Percentiles rank a stretch among this genome's conserved stretches.
Evolutionary conservation across 2,888 invertebrate species (phyloP).

Genomic region (Pheosia gnoma): DNA sequence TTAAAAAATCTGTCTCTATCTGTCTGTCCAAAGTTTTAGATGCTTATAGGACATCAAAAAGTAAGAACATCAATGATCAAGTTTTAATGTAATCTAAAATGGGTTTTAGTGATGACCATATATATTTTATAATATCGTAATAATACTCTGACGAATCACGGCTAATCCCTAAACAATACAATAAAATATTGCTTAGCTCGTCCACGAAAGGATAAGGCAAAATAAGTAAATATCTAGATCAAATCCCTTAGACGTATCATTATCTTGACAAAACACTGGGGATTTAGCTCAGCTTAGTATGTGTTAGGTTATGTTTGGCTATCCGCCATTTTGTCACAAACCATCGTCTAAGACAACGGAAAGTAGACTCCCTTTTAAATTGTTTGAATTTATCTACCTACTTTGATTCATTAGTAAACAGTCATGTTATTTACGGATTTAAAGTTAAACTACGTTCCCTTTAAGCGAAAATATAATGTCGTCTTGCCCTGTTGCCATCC

Average conservation of each 20-base stretch:
- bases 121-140: constrained; percentile 31
- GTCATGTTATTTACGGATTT: constrained; percentile 10
- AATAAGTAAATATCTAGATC: constrained; percentile 37
- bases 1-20: too few relatives aligned
- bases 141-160: constrained; percentile 32
- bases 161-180: constrained; percentile 24
- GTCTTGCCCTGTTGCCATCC: not conserved
- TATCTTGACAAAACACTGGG: constrained; percentile 32
- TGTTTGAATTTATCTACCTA: not conserved
- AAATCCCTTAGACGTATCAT: constrained; percentile 36
- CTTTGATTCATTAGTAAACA: not conserved
- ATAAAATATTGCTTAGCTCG: constrained; percentile 27
- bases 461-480: constrained; percentile 2
- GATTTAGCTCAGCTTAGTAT: constrained; percentile 29
- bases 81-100: not conserved
- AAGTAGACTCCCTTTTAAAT: not conserved
- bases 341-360: constrained; percentile 19
- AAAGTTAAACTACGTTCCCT: constrained; percentile 1
- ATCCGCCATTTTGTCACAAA: constrained; percentile 30
- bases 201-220: constrained; percentile 25
- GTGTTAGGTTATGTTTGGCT: constrained; percentile 18
- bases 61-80: too few relatives aligned
- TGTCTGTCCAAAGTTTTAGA: too few relatives aligned
- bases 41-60: too few relatives aligned
- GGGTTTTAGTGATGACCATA: constrained; percentile 29